Percentiles rank a stretch among this genome's conserved stretches.
phyloP scores from a whole-genome alignment of 2,797 vertebrate genomes.

The Pantherophis alleghaniensis region DNA sequence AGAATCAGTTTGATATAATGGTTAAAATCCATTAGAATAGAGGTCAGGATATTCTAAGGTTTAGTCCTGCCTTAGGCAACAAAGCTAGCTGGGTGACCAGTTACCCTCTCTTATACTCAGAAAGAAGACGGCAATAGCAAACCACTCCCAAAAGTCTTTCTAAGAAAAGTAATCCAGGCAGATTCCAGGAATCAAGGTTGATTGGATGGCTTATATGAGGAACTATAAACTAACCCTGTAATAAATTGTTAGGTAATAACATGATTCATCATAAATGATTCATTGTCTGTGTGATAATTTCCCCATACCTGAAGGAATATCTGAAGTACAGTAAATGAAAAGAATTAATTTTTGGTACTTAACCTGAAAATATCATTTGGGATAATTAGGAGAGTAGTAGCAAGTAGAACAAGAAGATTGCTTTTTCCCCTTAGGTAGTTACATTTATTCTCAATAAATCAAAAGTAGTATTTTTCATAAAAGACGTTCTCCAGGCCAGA shows the following conservation, averaged over 20 bases:
- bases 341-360: constrained; percentile 16
- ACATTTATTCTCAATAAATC: not conserved
- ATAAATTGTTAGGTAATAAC: not conserved
- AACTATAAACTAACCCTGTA: not conserved
- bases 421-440: not conserved
- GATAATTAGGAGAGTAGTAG: not conserved
- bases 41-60: not conserved
- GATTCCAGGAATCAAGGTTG: not conserved
- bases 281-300: not conserved
- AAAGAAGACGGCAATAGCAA: not conserved
- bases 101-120: not conserved
- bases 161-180: not conserved
- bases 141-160: not conserved
- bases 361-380: not conserved
- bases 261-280: not conserved
- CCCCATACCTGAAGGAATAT: not conserved
- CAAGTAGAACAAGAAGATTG: not conserved
- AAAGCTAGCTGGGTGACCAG: not conserved
- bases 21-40: not conserved
- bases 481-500: not conserved
- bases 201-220: not conserved
- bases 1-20: not conserved
- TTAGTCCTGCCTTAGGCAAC: not conserved
- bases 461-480: not conserved
- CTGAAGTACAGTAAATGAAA: not conserved